Conservation (phyloP, 2,888 invertebrate genomes). For the Stenchaetothrips biformis region DNA sequence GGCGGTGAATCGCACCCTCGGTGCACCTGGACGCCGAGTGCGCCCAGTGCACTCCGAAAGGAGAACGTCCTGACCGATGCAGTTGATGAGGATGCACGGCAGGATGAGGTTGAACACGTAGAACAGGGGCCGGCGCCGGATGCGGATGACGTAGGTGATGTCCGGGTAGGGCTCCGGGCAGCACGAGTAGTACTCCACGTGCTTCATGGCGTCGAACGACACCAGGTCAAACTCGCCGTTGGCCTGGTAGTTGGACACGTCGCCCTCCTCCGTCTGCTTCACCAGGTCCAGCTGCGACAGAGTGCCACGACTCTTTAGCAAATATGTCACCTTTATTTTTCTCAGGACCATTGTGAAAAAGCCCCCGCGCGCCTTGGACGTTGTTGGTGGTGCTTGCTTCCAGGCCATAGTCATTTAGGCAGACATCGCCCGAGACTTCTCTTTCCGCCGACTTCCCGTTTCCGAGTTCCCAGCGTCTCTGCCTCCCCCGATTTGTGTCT, state of each 20-base stretch:
- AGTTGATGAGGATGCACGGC: conserved; percentile 78
- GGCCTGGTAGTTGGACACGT: conserved; percentile 83
- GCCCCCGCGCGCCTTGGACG: neutral
- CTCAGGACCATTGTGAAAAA: neutral
- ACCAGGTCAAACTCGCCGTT: conserved; percentile 85
- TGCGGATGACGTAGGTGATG: conserved; percentile 72
- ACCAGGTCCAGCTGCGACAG: conserved; percentile 61
- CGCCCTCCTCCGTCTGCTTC: conserved; percentile 74
- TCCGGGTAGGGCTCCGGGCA: conserved; percentile 80
- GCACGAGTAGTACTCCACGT: conserved; percentile 72
- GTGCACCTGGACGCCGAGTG: neutral
- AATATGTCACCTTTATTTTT: too few species aligned
- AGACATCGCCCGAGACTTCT: neutral
- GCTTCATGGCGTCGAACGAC: conserved; percentile 66
- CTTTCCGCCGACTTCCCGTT: too few species aligned
- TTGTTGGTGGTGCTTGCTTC: neutral
- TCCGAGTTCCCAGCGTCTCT: too few species aligned
- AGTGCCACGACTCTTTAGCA: too few species aligned
- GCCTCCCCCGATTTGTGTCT: too few species aligned
- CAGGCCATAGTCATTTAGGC: neutral
- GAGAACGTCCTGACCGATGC: conserved; percentile 59
- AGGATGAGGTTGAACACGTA: conserved; percentile 81
- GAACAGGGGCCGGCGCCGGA: conserved; percentile 72
- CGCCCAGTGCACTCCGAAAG: neutral
- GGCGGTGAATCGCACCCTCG: too few species aligned